These are phyloP conservation scores for Megamerina dolium DNA, from an alignment of 2,888 invertebrate species.

Conservation along the genomic window DNA sequence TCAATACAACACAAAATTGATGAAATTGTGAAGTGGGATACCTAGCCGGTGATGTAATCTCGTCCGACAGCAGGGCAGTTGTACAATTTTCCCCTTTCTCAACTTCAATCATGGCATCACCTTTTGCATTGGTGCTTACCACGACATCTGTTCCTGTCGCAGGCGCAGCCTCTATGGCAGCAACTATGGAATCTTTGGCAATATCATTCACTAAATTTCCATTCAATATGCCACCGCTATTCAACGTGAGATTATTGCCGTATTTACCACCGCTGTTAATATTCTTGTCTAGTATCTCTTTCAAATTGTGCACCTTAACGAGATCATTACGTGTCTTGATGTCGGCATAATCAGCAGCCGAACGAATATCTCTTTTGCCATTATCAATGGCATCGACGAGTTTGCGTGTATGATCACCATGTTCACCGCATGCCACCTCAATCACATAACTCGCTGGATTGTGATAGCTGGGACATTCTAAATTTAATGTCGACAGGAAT, in stretches of 20 bases:
- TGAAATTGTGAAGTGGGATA: slow-evolving; percentile 77
- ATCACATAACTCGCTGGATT: slow-evolving; percentile 96
- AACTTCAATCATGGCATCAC: slow-evolving; percentile 46
- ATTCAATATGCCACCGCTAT: slow-evolving; percentile 49
- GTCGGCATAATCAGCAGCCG: slow-evolving; percentile 64
- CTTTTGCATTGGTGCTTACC: slow-evolving; percentile 39
- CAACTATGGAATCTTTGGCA: slow-evolving; percentile 41
- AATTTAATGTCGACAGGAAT: slow-evolving; percentile 70
- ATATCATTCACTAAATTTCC: slow-evolving; percentile 61
- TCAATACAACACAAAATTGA: slow-evolving; percentile 85
- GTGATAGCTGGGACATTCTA: slow-evolving; percentile 92
- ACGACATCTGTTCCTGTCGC: slow-evolving; percentile 14
- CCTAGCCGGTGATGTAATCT: slow-evolving; percentile 60
- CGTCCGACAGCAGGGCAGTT: slow-evolving; percentile 62
- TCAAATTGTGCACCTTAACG: slow-evolving; percentile 53
- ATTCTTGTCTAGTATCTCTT: slow-evolving; percentile 53
- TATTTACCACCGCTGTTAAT: slow-evolving; percentile 46
- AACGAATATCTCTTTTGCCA: slow-evolving; percentile 74
- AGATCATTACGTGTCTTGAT: slow-evolving; percentile 52
- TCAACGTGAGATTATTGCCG: slow-evolving; percentile 39
- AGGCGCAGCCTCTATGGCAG: slow-evolving; percentile 2
- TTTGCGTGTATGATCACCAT: slow-evolving; percentile 82
- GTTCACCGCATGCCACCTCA: slow-evolving; percentile 94
- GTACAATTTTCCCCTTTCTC: slow-evolving; percentile 67
- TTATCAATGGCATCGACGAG: slow-evolving; percentile 80